Conservation (phyloP, 2,113 vertebrate species). For the Balaenoptera acutorostrata region DNA sequence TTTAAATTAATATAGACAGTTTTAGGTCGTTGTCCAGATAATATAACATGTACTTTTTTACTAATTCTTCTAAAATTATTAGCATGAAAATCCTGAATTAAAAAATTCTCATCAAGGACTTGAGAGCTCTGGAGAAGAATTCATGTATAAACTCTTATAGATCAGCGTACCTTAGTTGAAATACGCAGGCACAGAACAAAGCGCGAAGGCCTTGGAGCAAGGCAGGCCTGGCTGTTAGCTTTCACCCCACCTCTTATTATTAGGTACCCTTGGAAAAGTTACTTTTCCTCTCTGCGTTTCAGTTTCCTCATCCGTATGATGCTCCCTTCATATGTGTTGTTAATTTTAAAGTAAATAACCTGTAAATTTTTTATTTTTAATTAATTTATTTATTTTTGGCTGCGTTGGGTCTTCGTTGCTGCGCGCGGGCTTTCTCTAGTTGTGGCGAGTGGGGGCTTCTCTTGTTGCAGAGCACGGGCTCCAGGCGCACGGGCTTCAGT, state of each 20-base stretch:
- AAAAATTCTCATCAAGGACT: not conserved
- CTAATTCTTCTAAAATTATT: not conserved
- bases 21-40: not conserved
- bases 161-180: not conserved
- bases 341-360: not conserved
- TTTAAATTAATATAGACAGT: not conserved
- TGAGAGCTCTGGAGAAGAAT: not conserved
- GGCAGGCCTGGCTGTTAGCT: not conserved
- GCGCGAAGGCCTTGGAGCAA: not conserved
- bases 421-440: no score
- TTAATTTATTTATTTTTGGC: no score
- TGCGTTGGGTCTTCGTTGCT: no score
- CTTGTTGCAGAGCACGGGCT: no score
- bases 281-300: not conserved
- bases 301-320: not conserved
- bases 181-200: not conserved
- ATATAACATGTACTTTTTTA: not conserved
- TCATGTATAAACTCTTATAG: not conserved
- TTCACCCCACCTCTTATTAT: not conserved
- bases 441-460: no score
- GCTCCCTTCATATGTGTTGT: not conserved
- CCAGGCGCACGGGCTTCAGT: no score
- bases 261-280: not conserved
- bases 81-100: not conserved
- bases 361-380: not conserved